A percentile compares a stretch with the other conserved stretches of the same genome.
Evolutionary conservation across 2,888 invertebrate species (phyloP).

Genomic region (Cheilosia soror): DNA sequence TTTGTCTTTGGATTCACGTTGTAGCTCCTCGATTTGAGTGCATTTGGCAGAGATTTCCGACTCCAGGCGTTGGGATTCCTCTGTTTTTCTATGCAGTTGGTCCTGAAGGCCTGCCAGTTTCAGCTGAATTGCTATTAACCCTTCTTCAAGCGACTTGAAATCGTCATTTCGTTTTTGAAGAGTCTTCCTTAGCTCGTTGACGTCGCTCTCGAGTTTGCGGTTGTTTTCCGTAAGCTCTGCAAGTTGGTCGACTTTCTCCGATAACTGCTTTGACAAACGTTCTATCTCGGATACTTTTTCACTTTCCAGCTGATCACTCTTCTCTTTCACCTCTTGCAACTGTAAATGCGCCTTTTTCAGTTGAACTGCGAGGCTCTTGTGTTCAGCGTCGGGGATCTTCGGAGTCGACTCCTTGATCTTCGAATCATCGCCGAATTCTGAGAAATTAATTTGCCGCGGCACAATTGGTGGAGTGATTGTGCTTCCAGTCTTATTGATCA

Average conservation of each 20-base stretch:
- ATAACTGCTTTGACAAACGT: constrained; percentile 37
- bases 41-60: constrained; percentile 76
- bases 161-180: constrained; percentile 70
- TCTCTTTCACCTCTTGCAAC: constrained; percentile 84
- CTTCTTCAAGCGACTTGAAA: constrained; percentile 75
- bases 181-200: constrained; percentile 44
- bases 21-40: constrained; percentile 77
- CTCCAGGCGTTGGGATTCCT: constrained; percentile 75
- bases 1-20: constrained; percentile 80
- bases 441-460: constrained; percentile 84
- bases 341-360: constrained; percentile 82
- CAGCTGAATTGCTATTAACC: constrained; percentile 76
- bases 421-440: constrained; percentile 83
- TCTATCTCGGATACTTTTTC: constrained; percentile 77
- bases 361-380: constrained; percentile 78
- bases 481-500: constrained; percentile 77
- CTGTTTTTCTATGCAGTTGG: constrained; percentile 77
- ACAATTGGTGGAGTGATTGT: constrained; percentile 79
- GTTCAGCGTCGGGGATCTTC: constrained; percentile 79
- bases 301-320: constrained; percentile 78
- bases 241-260: constrained; percentile 66
- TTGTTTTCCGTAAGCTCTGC: constrained; percentile 71
- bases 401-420: constrained; percentile 82
- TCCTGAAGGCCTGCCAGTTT: constrained; percentile 77
- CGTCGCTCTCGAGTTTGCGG: constrained; percentile 74